Base-by-base conservation (phyloP, 1,140 invertebrate genomes). In the Vanessa tameamea region DNA sequence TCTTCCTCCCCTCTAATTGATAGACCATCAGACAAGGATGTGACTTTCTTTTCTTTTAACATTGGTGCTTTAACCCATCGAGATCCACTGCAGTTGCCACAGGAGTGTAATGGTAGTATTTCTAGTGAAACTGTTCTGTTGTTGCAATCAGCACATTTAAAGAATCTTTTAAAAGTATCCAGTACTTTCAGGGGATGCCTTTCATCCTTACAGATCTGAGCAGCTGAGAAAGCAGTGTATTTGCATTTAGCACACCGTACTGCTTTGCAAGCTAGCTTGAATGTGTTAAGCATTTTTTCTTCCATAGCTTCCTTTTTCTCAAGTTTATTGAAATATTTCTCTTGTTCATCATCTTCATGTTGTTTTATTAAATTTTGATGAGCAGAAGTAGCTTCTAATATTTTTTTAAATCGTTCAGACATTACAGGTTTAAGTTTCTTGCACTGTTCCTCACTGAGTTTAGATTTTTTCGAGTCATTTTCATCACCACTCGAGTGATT, bases 241-340 rank as follows among this genome's bases (percentile, higher is more conserved):
- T 97, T 97, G 86, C 98, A 99, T 88, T 96, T 94, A n/a, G 95
- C 85, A 91, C 98, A 99, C 66, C 94, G 95, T 2, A 98, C 96
- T n/a, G 98, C 97, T 91, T 97, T 98, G 80, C 97, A 97, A 1
- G 93, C 90, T 20, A 99, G 91, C 91, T 98, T 96, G 83, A 94
- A 97, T 8, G 97, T 98, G 50, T 94, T 95, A 20, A 96, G 86
- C 97, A 99, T 98, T 92, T 99, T 98, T 69, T 98, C 96, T 87
- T 99, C 98, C 94, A 98, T 95, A 78, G 94, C 94, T 91, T 99
- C 98, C 84, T 98, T 99, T 76, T 95, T 95, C 88, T 98, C 98
- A 65, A 98, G 87, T 84, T 96, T 96, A 73, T 95, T 94, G 77
- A 99, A 99, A 87, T 99, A 99, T 79, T 97, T 96, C 16, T 98